Conservation (phyloP, 2,888 invertebrate species). For the Sclerodermus sp. region DNA sequence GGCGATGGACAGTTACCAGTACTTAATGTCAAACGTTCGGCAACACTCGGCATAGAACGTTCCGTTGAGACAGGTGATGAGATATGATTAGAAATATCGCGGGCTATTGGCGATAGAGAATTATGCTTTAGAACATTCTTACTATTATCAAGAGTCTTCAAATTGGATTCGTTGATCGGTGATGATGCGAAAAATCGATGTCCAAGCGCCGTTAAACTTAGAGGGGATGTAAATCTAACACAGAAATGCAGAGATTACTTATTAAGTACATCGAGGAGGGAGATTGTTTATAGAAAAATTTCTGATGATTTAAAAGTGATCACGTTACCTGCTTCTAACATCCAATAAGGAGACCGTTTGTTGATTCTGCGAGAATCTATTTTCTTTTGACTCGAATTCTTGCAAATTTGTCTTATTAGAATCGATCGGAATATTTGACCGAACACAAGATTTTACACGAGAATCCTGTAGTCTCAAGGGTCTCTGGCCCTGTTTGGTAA, state of each 20-base stretch:
- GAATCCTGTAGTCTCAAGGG: conserved; percentile 23
- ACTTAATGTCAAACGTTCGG: conserved; percentile 39
- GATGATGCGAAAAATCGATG: conserved; percentile 53
- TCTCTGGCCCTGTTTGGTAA: conserved; percentile 45
- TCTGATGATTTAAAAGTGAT: too few relatives aligned
- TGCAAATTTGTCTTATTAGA: conserved; percentile 28
- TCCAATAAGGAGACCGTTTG: conserved; percentile 35
- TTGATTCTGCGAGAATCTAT: conserved; percentile 22
- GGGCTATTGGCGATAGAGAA: conserved; percentile 48
- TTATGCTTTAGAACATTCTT: conserved; percentile 35
- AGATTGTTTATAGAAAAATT: too few relatives aligned
- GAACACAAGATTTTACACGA: too few relatives aligned
- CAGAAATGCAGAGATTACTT: too few relatives aligned
- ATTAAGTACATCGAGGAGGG: too few relatives aligned
- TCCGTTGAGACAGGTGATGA: conserved; percentile 40
- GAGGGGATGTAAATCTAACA: conserved; percentile 47
- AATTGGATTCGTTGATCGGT: conserved; percentile 33
- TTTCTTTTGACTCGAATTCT: conserved; percentile 22
- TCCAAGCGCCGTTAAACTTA: conserved; percentile 45
- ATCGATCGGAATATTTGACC: too few relatives aligned
- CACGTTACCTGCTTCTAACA: conserved; percentile 43
- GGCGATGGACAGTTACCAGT: conserved; percentile 3
- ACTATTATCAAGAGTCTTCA: conserved; percentile 26
- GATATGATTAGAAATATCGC: conserved; percentile 4
- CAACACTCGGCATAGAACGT: conserved; percentile 40